phyloP scores from a whole-genome alignment of 2,797 vertebrate species.

The Tangara arthus region DNA sequence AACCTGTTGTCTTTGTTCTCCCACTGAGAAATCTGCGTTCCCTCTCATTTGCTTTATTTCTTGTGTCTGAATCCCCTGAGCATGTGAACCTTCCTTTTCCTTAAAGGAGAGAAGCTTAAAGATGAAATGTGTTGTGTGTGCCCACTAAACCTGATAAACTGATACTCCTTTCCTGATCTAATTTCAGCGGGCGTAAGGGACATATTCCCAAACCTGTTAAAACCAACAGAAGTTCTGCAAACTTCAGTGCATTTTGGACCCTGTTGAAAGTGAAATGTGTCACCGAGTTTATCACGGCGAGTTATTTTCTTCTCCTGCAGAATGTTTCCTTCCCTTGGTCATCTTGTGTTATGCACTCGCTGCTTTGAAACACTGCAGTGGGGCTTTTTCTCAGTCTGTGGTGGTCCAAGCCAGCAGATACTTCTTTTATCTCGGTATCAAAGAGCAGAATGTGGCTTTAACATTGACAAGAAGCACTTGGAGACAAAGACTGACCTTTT shows the following conservation, averaged over 20 bases:
- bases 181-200: not conserved
- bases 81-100: not conserved
- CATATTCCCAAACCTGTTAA: not conserved
- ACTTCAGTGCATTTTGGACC: not conserved
- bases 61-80: not conserved
- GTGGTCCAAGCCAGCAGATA: not conserved
- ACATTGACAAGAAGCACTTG: not conserved
- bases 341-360: not conserved
- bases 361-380: not conserved
- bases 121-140: not conserved
- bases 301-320: not conserved
- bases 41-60: not conserved
- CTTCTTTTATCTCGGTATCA: not conserved
- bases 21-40: not conserved
- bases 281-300: not conserved
- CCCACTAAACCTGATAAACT: not conserved
- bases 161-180: not conserved
- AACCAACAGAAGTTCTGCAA: not conserved
- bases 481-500: constrained; percentile 41
- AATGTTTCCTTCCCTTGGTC: not conserved
- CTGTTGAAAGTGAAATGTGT: not conserved
- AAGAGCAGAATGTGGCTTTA: not conserved
- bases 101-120: not conserved
- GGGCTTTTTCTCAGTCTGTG: not conserved
- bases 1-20: not conserved